These are phyloP conservation scores for Paramisgurnus dabryanus DNA, from an alignment of 2,113 vertebrate species.

Conservation along the genomic window DNA sequence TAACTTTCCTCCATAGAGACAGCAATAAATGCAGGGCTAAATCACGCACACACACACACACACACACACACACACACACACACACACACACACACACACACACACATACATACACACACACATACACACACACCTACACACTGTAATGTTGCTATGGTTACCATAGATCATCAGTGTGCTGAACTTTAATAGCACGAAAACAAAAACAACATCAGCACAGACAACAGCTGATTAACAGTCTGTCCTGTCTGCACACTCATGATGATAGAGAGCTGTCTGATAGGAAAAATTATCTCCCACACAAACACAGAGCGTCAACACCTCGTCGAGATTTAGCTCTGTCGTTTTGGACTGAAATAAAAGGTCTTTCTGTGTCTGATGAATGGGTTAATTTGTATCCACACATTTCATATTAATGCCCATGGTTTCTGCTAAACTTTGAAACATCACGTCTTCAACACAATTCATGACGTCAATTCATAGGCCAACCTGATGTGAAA, in stretches of 20 bases:
- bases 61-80: neutral
- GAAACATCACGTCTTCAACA: too few relatives aligned
- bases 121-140: neutral
- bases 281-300: neutral
- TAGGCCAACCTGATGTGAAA: too few relatives aligned
- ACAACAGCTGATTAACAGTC: neutral
- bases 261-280: neutral
- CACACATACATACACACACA: too few relatives aligned
- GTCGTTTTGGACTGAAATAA: neutral
- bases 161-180: neutral
- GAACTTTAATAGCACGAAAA: slow-evolving; percentile 5
- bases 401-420: neutral
- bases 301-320: neutral
- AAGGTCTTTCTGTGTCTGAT: neutral
- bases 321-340: neutral
- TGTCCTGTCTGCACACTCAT: neutral
- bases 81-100: too few relatives aligned
- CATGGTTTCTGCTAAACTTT: neutral
- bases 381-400: neutral
- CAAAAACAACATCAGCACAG: neutral
- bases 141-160: slow-evolving; percentile 1
- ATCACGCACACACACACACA: neutral
- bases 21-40: neutral
- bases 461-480: too few relatives aligned
- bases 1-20: neutral